Evolutionary conservation across 2,797 vertebrate genomes (phyloP), one percentile per base, ranked within the genome.

Genomic region (Lindbergichthys nudifrons): DNA sequence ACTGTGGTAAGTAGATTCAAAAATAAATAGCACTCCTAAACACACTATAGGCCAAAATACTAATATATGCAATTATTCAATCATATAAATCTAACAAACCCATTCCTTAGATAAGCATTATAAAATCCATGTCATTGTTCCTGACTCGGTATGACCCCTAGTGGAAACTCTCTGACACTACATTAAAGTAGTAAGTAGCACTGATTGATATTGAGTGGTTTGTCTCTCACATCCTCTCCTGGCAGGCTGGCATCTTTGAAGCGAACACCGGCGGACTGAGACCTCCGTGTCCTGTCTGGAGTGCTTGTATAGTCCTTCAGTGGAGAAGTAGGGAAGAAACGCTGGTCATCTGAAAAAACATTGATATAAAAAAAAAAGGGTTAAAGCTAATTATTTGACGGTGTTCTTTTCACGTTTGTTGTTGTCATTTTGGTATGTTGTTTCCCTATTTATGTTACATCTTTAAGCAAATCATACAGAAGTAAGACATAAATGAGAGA

Each of bases 241-340:
- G 92, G 60, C 18, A 85, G 88, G 50, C 79, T 14, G 2, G 91
- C 77, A 21, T 63, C 93, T 84, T 94, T 91, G 90, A 99, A 99
- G 42, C 90, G 96, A 87, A 98, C 96, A 19, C 87, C 88, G 12
- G 94, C 90, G 61, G 96, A 96, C 69, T 94, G 94, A 66, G 96
- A 96, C 70, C 95, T 94, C 56, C 88, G 92, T 30, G 93, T 95
- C 50, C 90, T 92, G 23, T 91, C 91, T 3, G 82, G 80, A 79
- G 79, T 42, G 58, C 39, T 81, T 57, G 84, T 85, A 42, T 95
- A 95, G 84, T 96, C 94, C 89, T 85, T 96, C 79, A 96, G 93
- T 32, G 96, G 95, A 76, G 97, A 98, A 41, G 96, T 97, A 56
- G 96, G 95, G 61, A 89, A 78, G 80, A 96, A 95, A 58, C 68